These are phyloP conservation scores for Eutolmus rufibarbis DNA, from an alignment of 2,888 invertebrate species.

Conservation along the genomic window DNA sequence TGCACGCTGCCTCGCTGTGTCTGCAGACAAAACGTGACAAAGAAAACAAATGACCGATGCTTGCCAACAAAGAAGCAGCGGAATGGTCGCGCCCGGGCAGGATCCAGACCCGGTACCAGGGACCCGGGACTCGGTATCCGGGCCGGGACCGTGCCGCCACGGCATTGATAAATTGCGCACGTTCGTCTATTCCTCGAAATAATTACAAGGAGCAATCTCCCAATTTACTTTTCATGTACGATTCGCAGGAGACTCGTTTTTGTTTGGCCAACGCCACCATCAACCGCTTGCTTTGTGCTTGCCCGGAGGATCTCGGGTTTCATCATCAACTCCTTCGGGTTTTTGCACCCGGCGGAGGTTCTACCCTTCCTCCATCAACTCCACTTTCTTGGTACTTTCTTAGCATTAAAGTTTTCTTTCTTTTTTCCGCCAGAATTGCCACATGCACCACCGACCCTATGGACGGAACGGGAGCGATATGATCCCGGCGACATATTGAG, in stretches of 20 bases:
- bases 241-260: not conserved
- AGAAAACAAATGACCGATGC: constrained; percentile 22
- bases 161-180: constrained; percentile 30
- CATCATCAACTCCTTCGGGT: not conserved
- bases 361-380: not conserved
- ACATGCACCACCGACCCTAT: constrained; percentile 70
- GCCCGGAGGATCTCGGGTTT: not conserved
- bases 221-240: constrained; percentile 34
- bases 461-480: constrained; percentile 73
- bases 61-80: not conserved
- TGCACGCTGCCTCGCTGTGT: not conserved
- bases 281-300: not conserved
- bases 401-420: not conserved
- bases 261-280: not conserved
- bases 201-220: constrained; percentile 25
- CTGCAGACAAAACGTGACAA: constrained; percentile 32
- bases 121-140: not conserved
- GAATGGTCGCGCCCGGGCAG: not conserved
- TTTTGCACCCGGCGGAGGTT: not conserved
- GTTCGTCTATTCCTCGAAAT: constrained; percentile 26
- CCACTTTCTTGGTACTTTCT: constrained; percentile 58
- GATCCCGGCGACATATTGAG: constrained; percentile 73
- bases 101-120: not conserved
- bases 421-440: constrained; percentile 59
- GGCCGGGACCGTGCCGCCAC: not conserved